phyloP scores from a whole-genome alignment of 37 sponge, comb jelly and placozoan species.

The Hexactinellida sp. region DNA sequence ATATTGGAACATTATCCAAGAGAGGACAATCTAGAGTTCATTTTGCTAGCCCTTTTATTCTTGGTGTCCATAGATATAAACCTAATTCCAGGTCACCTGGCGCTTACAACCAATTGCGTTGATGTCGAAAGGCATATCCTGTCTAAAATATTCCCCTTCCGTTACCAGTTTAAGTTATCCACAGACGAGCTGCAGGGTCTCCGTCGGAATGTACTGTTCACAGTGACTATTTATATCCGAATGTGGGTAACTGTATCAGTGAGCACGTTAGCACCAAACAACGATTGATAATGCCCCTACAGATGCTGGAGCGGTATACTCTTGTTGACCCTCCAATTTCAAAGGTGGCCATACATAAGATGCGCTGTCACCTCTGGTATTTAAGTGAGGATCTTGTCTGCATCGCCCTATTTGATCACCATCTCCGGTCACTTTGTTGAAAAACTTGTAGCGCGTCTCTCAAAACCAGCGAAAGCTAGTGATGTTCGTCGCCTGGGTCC shows the following conservation, averaged over 20 bases:
- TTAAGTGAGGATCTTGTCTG: slow-evolving; percentile 13
- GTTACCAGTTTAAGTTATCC: background rate
- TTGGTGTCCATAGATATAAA: slow-evolving; percentile 6
- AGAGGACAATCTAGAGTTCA: background rate
- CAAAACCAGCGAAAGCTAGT: background rate
- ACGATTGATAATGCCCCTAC: background rate
- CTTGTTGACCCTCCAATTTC: background rate
- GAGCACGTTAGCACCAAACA: slow-evolving; percentile 2
- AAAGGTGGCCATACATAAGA: slow-evolving; percentile 14
- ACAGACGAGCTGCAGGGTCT: background rate
- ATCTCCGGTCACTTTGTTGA: background rate
- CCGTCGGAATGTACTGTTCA: slow-evolving; percentile 11
- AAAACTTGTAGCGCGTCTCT: background rate
- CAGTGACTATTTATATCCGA: slow-evolving; percentile 9
- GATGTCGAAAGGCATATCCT: background rate
- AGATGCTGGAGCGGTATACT: slow-evolving; percentile 9
- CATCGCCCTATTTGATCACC: background rate
- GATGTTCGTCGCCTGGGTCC: no score
- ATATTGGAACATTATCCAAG: background rate
- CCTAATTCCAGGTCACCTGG: background rate
- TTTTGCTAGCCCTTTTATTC: slow-evolving; percentile 1
- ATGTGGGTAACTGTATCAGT: slow-evolving; percentile 15
- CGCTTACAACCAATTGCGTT: slow-evolving; percentile 1
- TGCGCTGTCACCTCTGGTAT: background rate
- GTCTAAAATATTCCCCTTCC: slow-evolving; percentile 14